Base-by-base conservation (phyloP, 2,797 vertebrate species). In the Linurgus olivaceus region DNA sequence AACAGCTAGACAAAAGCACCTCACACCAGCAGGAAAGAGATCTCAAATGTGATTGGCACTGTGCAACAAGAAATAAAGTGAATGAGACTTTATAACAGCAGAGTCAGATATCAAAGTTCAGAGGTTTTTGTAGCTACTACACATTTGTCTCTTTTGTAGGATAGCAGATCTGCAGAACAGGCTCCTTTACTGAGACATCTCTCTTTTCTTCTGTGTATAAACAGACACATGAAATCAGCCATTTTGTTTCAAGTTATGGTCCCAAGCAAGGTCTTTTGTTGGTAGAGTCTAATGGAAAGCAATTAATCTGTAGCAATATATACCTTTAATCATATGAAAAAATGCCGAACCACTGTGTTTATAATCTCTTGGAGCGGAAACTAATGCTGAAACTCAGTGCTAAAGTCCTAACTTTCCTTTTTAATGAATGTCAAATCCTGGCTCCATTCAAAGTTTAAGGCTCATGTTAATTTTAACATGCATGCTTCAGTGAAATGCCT, bases 241-340 rank as follows among this genome's bases (percentile, higher is more conserved):
- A 75, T 80, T 94, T 72, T 65, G 5, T 61, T 86, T 81, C 47
- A 75, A 66, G 20, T 70, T 75, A 59, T 13, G 3, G 45, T 88
- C 62, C 44, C 40, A 75, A 86, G 44, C 28, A 84, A 91, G 11
- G 31, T 44, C 33, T 81, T 88, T 65, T 78, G 19, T 80, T 77
- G 58, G 15, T 29, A 31, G n/a, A 90, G 26, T 31, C 28, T 52
- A 86, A 88, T 13, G 24, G 76, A 93, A 92, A 70, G 63, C 51
- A 84, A 81, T 90, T 84, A 93, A 86, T 86, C 31, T 28, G 37
- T 75, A 48, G n/a, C 25, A 78, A 83, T 33, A 86, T 29, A 86
- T 84, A 83, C 47, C 25, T 90, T 90, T 92, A 92, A 84, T 95
- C 70, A 57, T 42, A 90, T 9, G 50, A 95, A 96, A 84, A 86